These are phyloP conservation scores for Ivindomyrus marchei DNA, from an alignment of 2,113 vertebrate genomes.

Conservation along the genomic window DNA sequence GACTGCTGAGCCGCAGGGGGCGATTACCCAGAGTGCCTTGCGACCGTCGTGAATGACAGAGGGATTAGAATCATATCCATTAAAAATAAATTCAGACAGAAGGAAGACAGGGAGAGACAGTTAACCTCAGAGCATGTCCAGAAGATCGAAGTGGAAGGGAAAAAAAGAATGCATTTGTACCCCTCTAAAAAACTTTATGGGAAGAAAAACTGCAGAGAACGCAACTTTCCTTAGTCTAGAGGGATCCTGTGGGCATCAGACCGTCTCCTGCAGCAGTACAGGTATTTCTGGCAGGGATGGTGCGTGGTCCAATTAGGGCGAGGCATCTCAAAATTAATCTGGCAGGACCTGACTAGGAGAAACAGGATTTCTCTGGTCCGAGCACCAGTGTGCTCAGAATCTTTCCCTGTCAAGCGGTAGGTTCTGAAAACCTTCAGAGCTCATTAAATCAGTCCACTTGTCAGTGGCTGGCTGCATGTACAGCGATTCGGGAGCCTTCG, in stretches of 20 bases:
- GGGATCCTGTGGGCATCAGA: background rate
- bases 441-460: background rate
- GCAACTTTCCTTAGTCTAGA: background rate
- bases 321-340: constrained; percentile 32
- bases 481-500: background rate
- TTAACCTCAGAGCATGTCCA: background rate
- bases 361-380: constrained; percentile 57
- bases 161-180: background rate
- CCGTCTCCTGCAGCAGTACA: background rate
- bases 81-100: background rate
- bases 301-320: background rate
- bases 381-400: constrained; percentile 49
- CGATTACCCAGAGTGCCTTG: constrained; percentile 8
- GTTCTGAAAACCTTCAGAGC: background rate
- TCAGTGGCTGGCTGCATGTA: background rate
- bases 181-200: background rate
- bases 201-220: background rate
- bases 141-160: background rate
- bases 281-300: background rate
- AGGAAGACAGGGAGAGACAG: background rate
- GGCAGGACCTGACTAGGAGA: constrained; percentile 40
- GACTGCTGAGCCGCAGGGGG: background rate
- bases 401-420: constrained; percentile 32
- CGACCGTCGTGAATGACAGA: background rate
- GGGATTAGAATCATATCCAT: background rate